phyloP scores from a whole-genome alignment of 1,140 invertebrate species.

The Hycleus cichorii region DNA sequence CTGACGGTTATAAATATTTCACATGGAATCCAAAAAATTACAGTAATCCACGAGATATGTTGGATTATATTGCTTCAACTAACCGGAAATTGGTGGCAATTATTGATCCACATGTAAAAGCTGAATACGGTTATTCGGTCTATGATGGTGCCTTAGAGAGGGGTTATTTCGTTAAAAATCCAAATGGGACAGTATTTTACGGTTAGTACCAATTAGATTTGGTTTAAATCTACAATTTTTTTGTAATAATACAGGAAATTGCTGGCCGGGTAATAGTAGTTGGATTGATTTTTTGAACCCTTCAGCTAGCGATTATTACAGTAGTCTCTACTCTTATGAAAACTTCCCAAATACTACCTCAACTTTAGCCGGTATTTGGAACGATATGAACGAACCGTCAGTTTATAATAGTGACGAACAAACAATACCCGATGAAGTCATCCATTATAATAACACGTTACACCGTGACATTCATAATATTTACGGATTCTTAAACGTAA shows the following conservation, averaged over 20 bases:
- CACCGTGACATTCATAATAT: conserved; percentile 22
- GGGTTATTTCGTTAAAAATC: conserved; percentile 80
- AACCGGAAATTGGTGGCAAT: conserved; percentile 66
- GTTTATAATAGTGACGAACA: conserved; percentile 64
- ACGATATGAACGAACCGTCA: conserved; percentile 76
- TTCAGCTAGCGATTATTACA: conserved; percentile 57
- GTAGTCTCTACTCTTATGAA: conserved; percentile 49
- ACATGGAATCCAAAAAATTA: conserved; percentile 62
- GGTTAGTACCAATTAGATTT: no score
- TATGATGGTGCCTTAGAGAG: conserved; percentile 66
- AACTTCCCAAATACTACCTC: conserved; percentile 51
- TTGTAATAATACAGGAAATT: conserved; percentile 62
- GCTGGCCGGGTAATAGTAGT: conserved; percentile 65
- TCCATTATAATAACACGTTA: conserved; percentile 35
- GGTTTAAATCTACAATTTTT: no score
- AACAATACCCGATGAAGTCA: conserved; percentile 47
- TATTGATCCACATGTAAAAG: conserved; percentile 70
- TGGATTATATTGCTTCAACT: conserved; percentile 71
- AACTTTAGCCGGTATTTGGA: conserved; percentile 59
- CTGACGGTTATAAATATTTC: conserved; percentile 64
- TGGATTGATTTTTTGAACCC: conserved; percentile 64
- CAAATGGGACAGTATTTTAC: conserved; percentile 64
- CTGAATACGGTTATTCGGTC: conserved; percentile 52
- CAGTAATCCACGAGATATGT: conserved; percentile 55
- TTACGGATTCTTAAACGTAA: conserved; percentile 13